Evolutionary conservation across 1,140 invertebrate species (phyloP).

Genomic region (Calycopis cecrops): DNA sequence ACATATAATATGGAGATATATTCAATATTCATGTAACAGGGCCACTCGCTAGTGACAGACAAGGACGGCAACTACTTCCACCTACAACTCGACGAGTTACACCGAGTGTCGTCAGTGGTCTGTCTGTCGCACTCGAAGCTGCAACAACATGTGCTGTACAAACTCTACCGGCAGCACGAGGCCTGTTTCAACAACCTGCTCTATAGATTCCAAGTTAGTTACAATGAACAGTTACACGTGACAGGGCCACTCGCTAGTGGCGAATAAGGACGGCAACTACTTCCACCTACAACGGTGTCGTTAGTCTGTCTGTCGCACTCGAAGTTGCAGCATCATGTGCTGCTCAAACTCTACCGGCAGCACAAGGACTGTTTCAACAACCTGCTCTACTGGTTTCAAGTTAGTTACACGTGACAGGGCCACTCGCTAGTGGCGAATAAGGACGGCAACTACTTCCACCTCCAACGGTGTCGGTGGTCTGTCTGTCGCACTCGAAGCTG

Average conservation of each 20-base stretch:
- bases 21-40: too few relatives aligned
- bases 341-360: too few relatives aligned
- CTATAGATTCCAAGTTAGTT: slow-evolving; percentile 69
- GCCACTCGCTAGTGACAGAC: slow-evolving; percentile 53
- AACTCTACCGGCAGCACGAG: slow-evolving; percentile 80
- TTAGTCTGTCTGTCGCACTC: too few relatives aligned
- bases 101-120: slow-evolving; percentile 75
- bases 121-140: slow-evolving; percentile 77
- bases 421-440: slow-evolving; percentile 54
- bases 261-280: slow-evolving; percentile 69
- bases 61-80: slow-evolving; percentile 75
- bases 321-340: too few relatives aligned
- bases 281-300: slow-evolving; percentile 76
- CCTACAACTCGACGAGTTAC: slow-evolving; percentile 74
- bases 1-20: too few relatives aligned
- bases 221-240: too few relatives aligned
- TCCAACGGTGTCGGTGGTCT: slow-evolving; percentile 76
- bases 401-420: slow-evolving; percentile 40
- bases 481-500: slow-evolving; percentile 75
- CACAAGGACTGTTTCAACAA: too few relatives aligned
- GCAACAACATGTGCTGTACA: slow-evolving; percentile 67
- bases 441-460: slow-evolving; percentile 75
- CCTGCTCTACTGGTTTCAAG: too few relatives aligned
- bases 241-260: slow-evolving; percentile 50
- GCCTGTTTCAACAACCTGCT: slow-evolving; percentile 77